Conservation (phyloP, 2,113 vertebrate species). For the Herpailurus yagouaroundi region DNA sequence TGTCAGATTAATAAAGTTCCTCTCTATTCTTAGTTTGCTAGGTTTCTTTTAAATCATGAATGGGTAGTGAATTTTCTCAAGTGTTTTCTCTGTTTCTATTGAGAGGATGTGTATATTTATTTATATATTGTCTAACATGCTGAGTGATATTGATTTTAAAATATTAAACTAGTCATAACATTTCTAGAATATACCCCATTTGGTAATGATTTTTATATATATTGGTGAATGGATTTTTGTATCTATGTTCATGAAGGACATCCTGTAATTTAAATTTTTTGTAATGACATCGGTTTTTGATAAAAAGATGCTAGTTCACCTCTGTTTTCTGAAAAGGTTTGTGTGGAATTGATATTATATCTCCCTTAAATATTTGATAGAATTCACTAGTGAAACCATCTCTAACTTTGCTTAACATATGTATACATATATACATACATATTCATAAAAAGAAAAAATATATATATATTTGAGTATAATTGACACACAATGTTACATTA, state of each 20-base stretch:
- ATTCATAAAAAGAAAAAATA: too few relatives aligned
- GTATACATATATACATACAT: too few relatives aligned
- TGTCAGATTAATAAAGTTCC: neutral
- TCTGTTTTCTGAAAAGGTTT: neutral
- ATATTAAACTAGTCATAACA: neutral
- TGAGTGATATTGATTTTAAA: neutral
- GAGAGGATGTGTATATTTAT: neutral
- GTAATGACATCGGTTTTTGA: neutral
- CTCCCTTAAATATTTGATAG: neutral
- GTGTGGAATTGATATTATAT: neutral
- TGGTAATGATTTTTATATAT: neutral
- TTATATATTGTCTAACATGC: neutral
- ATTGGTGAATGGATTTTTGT: neutral
- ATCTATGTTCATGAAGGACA: neutral
- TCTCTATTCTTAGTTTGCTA: neutral
- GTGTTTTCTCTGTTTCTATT: neutral
- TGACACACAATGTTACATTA: neutral
- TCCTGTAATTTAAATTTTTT: neutral
- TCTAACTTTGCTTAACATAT: too few relatives aligned
- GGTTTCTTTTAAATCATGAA: neutral
- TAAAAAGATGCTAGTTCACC: neutral
- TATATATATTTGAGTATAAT: neutral
- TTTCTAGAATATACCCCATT: neutral
- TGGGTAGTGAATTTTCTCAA: neutral
- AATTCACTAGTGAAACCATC: neutral